Conservation (phyloP, 1,140 invertebrate genomes). For the Papilio dardanus region DNA sequence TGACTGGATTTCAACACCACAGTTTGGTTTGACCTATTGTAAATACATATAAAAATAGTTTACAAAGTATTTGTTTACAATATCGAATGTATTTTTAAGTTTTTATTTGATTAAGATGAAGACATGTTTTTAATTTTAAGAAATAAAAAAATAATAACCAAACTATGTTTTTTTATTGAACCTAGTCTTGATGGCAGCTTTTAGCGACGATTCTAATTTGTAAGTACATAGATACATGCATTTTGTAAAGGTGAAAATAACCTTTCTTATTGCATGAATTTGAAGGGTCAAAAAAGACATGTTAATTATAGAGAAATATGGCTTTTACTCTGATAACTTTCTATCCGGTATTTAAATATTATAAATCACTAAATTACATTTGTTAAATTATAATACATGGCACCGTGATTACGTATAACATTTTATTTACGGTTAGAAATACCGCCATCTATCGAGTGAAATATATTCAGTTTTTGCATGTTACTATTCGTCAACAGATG, state of each 20-base stretch:
- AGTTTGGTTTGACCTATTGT: conserved; percentile 26
- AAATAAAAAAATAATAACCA: conserved; percentile 21
- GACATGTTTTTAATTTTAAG: not conserved
- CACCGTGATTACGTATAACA: conserved; percentile 49
- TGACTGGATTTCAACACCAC: conserved; percentile 27
- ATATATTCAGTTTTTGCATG: conserved; percentile 32
- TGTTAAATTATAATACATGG: conserved; percentile 53
- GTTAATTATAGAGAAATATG: too few relatives aligned
- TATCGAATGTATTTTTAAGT: conserved; percentile 16
- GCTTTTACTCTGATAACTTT: not conserved
- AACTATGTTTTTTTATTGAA: conserved; percentile 27
- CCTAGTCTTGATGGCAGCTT: not conserved
- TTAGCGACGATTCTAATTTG: not conserved
- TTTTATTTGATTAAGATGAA: not conserved
- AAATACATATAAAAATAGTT: conserved; percentile 38
- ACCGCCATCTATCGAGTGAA: conserved; percentile 48
- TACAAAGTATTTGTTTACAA: conserved; percentile 19
- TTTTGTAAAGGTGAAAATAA: not conserved
- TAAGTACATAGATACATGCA: not conserved
- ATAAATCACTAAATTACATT: conserved; percentile 32
- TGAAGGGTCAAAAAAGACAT: too few relatives aligned
- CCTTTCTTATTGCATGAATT: not conserved
- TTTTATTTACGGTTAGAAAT: not conserved
- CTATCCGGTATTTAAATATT: conserved; percentile 5
- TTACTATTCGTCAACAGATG: conserved; percentile 56